Evolutionary conservation across 2,113 vertebrate species (phyloP).

Genomic region (Neogobius melanostomus): DNA sequence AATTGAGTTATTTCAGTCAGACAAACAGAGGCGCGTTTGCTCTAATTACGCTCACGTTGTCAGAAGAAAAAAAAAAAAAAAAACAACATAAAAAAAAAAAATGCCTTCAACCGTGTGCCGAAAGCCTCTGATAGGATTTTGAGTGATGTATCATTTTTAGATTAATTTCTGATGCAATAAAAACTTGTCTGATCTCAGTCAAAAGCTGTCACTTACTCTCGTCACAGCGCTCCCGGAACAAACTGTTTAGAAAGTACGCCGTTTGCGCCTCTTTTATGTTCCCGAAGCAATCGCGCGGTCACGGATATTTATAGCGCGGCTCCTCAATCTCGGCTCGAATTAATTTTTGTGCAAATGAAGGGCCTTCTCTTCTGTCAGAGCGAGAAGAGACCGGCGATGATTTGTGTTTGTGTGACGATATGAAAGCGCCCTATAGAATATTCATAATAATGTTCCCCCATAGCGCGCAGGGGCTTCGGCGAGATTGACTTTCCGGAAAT

Average conservation of each 20-base stretch:
- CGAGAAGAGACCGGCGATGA: not conserved
- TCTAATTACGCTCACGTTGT: slow-evolving; percentile 1
- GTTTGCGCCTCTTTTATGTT: not conserved
- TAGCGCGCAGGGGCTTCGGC: not conserved
- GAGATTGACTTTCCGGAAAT: not conserved
- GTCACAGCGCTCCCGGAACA: slow-evolving; percentile 4
- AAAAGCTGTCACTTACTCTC: slow-evolving; percentile 3
- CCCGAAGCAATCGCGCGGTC: not conserved
- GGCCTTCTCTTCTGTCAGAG: not conserved
- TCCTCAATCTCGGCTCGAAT: not conserved
- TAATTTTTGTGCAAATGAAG: slow-evolving; percentile 6
- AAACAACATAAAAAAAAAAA: not conserved
- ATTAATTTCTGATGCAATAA: slow-evolving; percentile 8
- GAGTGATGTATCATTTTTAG: slow-evolving; percentile 9
- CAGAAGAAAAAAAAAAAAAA: not conserved
- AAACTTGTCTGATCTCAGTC: slow-evolving; percentile 1
- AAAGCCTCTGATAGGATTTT: not conserved
- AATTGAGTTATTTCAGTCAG: slow-evolving; percentile 9
- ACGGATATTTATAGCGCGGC: not conserved
- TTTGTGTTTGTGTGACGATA: not conserved
- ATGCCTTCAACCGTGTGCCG: not conserved
- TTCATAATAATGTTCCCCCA: not conserved
- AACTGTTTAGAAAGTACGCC: not conserved
- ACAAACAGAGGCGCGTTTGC: slow-evolving; percentile 1
- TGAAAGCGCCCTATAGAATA: not conserved